A percentile compares a stretch with the other conserved stretches of the same genome.
Conservation (phyloP, 2,888 invertebrate genomes). For the Apocheima hispidaria region DNA sequence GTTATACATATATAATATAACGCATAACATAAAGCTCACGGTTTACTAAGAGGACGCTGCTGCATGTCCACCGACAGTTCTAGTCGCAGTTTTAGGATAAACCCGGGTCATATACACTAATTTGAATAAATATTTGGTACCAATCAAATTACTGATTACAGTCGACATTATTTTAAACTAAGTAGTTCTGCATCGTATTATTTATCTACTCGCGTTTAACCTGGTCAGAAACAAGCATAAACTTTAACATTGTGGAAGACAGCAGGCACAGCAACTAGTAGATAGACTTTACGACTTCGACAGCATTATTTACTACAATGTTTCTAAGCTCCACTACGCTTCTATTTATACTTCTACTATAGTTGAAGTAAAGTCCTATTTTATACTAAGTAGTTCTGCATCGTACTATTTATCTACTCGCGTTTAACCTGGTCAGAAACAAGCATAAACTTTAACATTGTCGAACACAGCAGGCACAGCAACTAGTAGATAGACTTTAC, state of each 20-base stretch:
- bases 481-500: slow-evolving; percentile 14
- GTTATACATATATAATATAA: too few species aligned
- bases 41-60: too few species aligned
- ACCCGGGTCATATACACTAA: too few species aligned
- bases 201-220: background rate
- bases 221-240: slow-evolving; percentile 8
- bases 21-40: too few species aligned
- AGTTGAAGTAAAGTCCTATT: background rate
- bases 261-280: slow-evolving; percentile 1
- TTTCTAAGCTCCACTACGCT: slow-evolving; percentile 5
- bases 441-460: slow-evolving; percentile 16
- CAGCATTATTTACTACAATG: slow-evolving; percentile 25
- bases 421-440: background rate
- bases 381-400: too few species aligned
- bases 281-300: slow-evolving; percentile 13
- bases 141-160: too few species aligned
- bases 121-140: too few species aligned
- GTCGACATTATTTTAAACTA: too few species aligned
- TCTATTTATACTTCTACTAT: slow-evolving; percentile 12
- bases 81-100: too few species aligned
- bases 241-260: slow-evolving; percentile 18
- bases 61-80: too few species aligned
- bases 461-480: slow-evolving; percentile 4
- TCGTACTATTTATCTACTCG: background rate
- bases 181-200: too few species aligned